Evolutionary conservation across 1,140 invertebrate species (phyloP), one percentile per base, ranked within the genome.

Genomic region (Brachionus rubens): DNA sequence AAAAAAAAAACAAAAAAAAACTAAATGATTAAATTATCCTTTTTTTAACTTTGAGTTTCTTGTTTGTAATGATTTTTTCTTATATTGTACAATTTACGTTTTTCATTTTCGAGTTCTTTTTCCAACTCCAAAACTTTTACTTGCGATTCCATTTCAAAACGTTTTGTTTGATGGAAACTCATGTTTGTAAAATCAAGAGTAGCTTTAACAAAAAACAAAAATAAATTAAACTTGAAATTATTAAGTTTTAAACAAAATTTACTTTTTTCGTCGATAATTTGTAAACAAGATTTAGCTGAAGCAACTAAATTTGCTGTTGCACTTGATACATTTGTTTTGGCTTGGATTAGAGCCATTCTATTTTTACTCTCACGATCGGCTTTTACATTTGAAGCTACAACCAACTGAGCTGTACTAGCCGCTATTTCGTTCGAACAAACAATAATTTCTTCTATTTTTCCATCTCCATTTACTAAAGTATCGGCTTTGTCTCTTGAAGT

Each of bases 401-500:
- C 96, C 52, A 99, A 86, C 84, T 98, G 96, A 40, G 94, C 94
- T 3, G 95, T 98, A 78, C 92, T 94, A 5, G 94, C 96, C 6
- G 94, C 93, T 78, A 99, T 97, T 81, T 96, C 94, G 85, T 98
- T 93, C 19, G 96, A 94, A 26, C 94, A 94, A 3, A 96, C 96
- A 75, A 97, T 91, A 21, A 99, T 86, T 79, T 94, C 90, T 81
- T 96, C 93, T 82, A 96, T 90, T 82, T 95, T 95, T 0, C 91
- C 92, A 77, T 91, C 88, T 19, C 90, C 91, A 59, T 87, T 88
- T 24, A 97, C 91, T 12, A 94, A 91, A 84, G 93, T 92, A 85
- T 98, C 94, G 16, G 95, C 94, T 19, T 93, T 91, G 80, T 92
- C 90, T 52, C 93, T 95, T 48, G 7, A 19, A 72, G 24, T 19